Conservation (phyloP, 2,888 invertebrate species). For the Thera britannica region DNA sequence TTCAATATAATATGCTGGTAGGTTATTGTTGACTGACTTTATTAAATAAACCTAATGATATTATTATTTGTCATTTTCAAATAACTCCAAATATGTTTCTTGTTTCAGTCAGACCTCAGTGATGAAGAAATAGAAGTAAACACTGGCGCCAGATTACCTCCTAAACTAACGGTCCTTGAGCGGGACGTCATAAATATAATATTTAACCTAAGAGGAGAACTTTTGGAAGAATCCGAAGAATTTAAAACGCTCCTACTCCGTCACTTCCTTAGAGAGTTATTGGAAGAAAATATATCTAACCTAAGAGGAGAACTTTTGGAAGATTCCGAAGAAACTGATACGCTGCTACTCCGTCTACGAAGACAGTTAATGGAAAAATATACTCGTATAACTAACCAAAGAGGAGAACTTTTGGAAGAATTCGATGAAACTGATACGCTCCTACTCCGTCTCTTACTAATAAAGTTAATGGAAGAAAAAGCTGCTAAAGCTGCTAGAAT, state of each 20-base stretch:
- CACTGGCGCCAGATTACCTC: slow-evolving; percentile 5
- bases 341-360: slow-evolving; percentile 3
- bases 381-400: neutral
- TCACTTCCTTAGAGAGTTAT: slow-evolving; percentile 2
- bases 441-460: slow-evolving; percentile 4
- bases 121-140: slow-evolving; percentile 16
- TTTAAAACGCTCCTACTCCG: slow-evolving; percentile 9
- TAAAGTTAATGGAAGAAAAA: slow-evolving; percentile 15
- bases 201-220: slow-evolving; percentile 2
- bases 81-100: neutral
- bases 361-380: slow-evolving; percentile 12
- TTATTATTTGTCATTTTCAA: too few species aligned
- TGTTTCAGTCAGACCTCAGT: slow-evolving; percentile 24
- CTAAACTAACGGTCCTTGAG: slow-evolving; percentile 6
- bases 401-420: slow-evolving; percentile 1
- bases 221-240: slow-evolving; percentile 6
- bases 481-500: slow-evolving; percentile 12
- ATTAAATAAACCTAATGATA: too few species aligned
- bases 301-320: slow-evolving; percentile 1
- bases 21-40: neutral
- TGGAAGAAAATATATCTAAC: slow-evolving; percentile 8
- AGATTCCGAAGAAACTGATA: slow-evolving; percentile 10
- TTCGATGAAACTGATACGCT: slow-evolving; percentile 10
- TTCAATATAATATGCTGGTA: slow-evolving; percentile 28
- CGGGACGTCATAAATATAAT: slow-evolving; percentile 9